Evolutionary conservation across 64 coral and sea anemone genomes (phyloP).

Genomic region (Trachythela sp.): DNA sequence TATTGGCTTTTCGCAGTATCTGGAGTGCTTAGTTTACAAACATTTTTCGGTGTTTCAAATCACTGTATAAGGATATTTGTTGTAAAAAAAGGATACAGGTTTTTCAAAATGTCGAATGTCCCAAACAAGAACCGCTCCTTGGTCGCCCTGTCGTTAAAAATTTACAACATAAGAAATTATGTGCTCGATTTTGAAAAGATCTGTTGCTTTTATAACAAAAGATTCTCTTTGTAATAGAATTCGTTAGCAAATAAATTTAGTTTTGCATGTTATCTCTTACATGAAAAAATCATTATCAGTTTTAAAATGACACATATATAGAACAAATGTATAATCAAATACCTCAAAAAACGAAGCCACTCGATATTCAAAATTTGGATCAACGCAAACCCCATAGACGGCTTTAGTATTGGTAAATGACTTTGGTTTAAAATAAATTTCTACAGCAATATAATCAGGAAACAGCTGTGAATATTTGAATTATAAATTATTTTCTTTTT

Average conservation of each 20-base stretch:
- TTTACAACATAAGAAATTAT: no score
- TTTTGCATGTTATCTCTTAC: no score
- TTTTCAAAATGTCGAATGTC: conserved; percentile 95
- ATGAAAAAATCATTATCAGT: not conserved
- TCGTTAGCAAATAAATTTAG: no score
- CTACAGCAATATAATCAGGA: not conserved
- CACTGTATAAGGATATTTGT: no score
- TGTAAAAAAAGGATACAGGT: conserved; percentile 94
- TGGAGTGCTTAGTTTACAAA: no score
- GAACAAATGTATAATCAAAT: not conserved
- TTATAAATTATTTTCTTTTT: no score
- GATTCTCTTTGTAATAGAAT: no score
- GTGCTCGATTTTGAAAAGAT: no score
- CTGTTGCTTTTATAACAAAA: no score
- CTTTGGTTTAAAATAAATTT: conserved; percentile 57
- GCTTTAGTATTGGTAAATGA: conserved; percentile 79
- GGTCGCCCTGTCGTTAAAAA: conserved; percentile 40
- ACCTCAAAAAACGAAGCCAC: conserved; percentile 96
- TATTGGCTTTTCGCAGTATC: no score
- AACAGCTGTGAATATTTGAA: not conserved
- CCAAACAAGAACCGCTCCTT: conserved; percentile 76
- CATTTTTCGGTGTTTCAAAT: no score
- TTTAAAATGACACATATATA: not conserved
- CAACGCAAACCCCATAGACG: conserved; percentile 82
- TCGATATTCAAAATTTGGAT: conserved; percentile 72